Evolutionary conservation across 2,888 invertebrate genomes (phyloP), one percentile per base, ranked within the genome.

Genomic region (Elaeidobius kamerunicus): DNA sequence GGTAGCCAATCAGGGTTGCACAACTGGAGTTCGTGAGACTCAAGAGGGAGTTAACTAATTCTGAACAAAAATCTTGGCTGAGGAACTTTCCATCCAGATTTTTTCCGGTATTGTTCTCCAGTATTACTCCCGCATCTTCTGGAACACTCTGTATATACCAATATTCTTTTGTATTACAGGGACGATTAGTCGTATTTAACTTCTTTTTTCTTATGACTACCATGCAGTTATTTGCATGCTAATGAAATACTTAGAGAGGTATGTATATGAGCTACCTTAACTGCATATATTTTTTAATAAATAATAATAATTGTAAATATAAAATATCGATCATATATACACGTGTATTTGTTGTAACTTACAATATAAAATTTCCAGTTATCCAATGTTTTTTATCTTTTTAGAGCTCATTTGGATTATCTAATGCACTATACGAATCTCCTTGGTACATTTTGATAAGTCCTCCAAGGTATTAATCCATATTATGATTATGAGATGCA

Each of bases 401-500:
- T 14, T 7, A 36, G 36, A 36, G 17, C 15, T 36, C 36, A 9
- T 6, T n/a, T 17, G 36, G 36, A 15, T 4, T 36, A 11, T 12
- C 36, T 5, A 15, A 36, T 6, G 36, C 36, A 6, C 36, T 36
- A 3, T 36, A 17, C 12, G 18, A 36, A 6, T n/a, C 15, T 17
- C 14, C 36, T 11, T 36, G 36, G 36, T 36, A 36, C 18, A 36
- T 15, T n/a, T 11, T 17, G 18, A 17, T 12, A 36, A 36, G 15
- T 15, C 16, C 16, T 14, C 17, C 4, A 36, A 36, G 15, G 7
- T 15, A 5, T n/a, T 14, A 1, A 40, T 63, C 27, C 14, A 47
- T 9, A 43, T 62, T 18, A 51, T 63, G 7, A 60, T 63, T 50
- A 46, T 61, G 45, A 55, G 62, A 48, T 46, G 59, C 2, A 60